Evolutionary conservation across 2,888 invertebrate species (phyloP).

Genomic region (Orchesellides sinensis): DNA sequence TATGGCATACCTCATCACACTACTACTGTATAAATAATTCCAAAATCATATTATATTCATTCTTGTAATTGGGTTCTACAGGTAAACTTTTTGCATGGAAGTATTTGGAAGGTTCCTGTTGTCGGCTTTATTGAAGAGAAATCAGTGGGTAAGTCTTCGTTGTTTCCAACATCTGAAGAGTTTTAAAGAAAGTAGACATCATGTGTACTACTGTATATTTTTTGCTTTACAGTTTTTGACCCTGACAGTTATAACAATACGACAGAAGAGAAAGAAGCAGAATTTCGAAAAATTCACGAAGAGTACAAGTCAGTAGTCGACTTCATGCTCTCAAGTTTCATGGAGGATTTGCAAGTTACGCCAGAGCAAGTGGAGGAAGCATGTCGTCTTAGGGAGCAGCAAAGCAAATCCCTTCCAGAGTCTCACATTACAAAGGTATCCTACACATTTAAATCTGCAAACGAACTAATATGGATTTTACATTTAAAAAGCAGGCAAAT

Average conservation of each 20-base stretch:
- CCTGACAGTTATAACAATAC: constrained; percentile 81
- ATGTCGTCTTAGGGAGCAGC: constrained; percentile 80
- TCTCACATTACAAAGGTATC: constrained; percentile 73
- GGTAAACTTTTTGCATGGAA: constrained; percentile 90
- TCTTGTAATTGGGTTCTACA: background rate
- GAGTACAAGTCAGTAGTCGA: constrained; percentile 96
- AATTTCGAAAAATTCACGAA: constrained; percentile 87
- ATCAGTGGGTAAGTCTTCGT: constrained; percentile 85
- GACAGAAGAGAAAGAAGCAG: constrained; percentile 82
- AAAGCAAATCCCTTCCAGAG: constrained; percentile 61
- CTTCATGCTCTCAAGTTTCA: constrained; percentile 91
- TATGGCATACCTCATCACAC: too few relatives aligned
- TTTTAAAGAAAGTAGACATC: too few relatives aligned
- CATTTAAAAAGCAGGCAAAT: background rate
- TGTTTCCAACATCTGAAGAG: background rate
- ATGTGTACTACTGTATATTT: too few relatives aligned
- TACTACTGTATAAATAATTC: too few relatives aligned
- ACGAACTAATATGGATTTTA: background rate
- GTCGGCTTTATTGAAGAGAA: constrained; percentile 95
- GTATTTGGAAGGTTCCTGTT: constrained; percentile 94
- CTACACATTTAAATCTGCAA: background rate
- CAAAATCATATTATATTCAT: too few relatives aligned
- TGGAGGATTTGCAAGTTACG: constrained; percentile 93
- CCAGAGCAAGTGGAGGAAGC: constrained; percentile 92
- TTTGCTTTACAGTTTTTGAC: constrained; percentile 96